Evolutionary conservation across 2,113 vertebrate genomes (phyloP), one percentile per base, ranked within the genome.

Genomic region (Ceratotherium simum): DNA sequence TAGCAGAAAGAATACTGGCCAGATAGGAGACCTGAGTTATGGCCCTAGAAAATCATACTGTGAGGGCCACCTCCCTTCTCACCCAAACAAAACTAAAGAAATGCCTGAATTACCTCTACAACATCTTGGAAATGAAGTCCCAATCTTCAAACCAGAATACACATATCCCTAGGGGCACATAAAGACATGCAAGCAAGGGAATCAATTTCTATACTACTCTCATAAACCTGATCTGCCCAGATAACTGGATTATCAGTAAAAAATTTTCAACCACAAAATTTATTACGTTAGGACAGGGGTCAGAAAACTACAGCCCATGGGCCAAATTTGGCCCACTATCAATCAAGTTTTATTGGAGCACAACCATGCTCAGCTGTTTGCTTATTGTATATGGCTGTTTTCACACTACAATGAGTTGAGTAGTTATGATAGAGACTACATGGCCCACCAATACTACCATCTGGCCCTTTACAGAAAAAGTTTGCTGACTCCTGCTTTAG

Each of bases 31-130:
- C 64, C 79, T 27, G 46, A 76, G 25, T 56, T 56, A 94, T 9
- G 29, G 64, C 36, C 73, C 72, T 72, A 89, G 54, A 80, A 94
- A 72, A 79, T 80, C 46, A 90, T 39, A 72, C 69, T 56, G 2
- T 31, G 18, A 90, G 18, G 36, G 31, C 31, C 56, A 90, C 29
- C 36, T 85, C n/a, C 18, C 23, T 9, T 51, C 31, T 86, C 56
- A 94, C 31, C 46, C 58, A 64, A 91, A 91, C 65, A 67, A 58
- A 94, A 82, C 76, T n/a, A 58, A 42, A 80, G 72, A 76, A 79
- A 72, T 27, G n/a, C 56, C 65, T 64, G 21, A 91, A 72, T 73
- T 80, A 60, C 56, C 18, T 65, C 84, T 83, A 64, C 5, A 82
- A 72, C 64, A 85, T 48, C 48, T 65, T 75, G 33, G 80, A 91